Conservation (phyloP, 2,888 invertebrate species). For the Euclidia mi region DNA sequence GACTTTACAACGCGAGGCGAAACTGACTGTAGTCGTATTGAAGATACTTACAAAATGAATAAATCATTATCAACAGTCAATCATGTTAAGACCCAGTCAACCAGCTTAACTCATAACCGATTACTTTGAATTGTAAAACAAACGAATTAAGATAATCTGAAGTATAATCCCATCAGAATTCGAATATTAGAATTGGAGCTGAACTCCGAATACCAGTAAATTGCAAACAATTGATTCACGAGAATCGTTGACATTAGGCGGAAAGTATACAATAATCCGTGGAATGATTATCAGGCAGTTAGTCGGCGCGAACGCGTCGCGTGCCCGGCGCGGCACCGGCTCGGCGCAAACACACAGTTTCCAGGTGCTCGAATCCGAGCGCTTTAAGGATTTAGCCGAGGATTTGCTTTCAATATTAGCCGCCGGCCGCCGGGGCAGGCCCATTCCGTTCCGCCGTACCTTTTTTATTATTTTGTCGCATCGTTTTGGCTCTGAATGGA, state of each 20-base stretch:
- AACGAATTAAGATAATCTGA: neutral
- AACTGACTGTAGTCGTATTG: neutral
- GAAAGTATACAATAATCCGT: constrained; percentile 87
- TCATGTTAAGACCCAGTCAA: neutral
- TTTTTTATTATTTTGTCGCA: constrained; percentile 90
- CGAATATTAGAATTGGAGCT: constrained; percentile 65
- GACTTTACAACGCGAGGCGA: neutral
- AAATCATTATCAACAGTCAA: neutral
- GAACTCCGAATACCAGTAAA: constrained; percentile 64
- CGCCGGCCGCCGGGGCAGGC: constrained; percentile 81
- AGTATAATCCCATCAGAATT: constrained; percentile 62
- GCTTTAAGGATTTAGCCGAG: constrained; percentile 90
- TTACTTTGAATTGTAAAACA: neutral
- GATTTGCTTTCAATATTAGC: constrained; percentile 91
- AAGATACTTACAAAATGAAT: no score
- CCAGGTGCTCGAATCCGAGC: constrained; percentile 88
- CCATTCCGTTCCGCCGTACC: constrained; percentile 82
- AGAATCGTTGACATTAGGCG: constrained; percentile 82
- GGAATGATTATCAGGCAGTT: constrained; percentile 82
- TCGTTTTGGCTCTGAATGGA: constrained; percentile 90
- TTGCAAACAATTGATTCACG: constrained; percentile 78
- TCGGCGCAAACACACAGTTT: constrained; percentile 83
- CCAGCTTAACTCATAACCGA: no score
- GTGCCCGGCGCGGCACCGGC: constrained; percentile 59
- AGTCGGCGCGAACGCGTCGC: constrained; percentile 56